A percentile compares a stretch with the other conserved stretches of the same genome.
Evolutionary conservation across 2,888 invertebrate genomes (phyloP).

Genomic region (Balanococcus diminutus): DNA sequence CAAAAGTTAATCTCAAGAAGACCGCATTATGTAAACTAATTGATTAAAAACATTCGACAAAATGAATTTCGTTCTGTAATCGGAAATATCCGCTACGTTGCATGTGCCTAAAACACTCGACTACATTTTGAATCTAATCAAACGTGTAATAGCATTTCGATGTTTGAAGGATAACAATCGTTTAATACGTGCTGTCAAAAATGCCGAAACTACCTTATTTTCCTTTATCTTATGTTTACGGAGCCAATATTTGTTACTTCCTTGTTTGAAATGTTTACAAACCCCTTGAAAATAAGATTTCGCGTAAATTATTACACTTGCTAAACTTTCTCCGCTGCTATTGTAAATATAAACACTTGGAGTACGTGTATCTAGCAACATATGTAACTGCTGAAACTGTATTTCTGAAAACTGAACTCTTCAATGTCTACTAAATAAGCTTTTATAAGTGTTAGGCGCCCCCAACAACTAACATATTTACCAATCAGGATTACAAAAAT

Average conservation of each 20-base stretch:
- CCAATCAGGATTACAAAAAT: too few species aligned
- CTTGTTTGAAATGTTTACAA: not conserved
- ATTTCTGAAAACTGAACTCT: not conserved
- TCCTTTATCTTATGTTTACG: not conserved
- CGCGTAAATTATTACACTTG: not conserved
- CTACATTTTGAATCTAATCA: too few species aligned
- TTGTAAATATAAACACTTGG: not conserved
- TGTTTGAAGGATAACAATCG: not conserved
- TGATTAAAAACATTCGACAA: too few species aligned
- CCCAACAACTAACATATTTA: too few species aligned
- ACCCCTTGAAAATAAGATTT: not conserved
- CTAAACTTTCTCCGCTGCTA: not conserved
- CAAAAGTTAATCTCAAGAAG: not conserved
- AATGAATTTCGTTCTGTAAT: too few species aligned
- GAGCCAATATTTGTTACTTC: not conserved
- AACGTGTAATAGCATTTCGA: not conserved
- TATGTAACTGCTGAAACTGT: not conserved
- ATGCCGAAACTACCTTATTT: not conserved
- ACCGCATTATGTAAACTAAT: too few species aligned
- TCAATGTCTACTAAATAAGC: too few species aligned
- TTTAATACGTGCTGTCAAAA: not conserved
- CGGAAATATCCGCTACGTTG: too few species aligned
- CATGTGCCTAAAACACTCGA: too few species aligned
- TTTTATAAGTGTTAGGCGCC: too few species aligned
- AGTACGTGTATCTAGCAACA: not conserved